Percentiles rank a stretch among this genome's conserved stretches.
Conservation (phyloP, 1,140 invertebrate species). For the Drosophila orena region DNA sequence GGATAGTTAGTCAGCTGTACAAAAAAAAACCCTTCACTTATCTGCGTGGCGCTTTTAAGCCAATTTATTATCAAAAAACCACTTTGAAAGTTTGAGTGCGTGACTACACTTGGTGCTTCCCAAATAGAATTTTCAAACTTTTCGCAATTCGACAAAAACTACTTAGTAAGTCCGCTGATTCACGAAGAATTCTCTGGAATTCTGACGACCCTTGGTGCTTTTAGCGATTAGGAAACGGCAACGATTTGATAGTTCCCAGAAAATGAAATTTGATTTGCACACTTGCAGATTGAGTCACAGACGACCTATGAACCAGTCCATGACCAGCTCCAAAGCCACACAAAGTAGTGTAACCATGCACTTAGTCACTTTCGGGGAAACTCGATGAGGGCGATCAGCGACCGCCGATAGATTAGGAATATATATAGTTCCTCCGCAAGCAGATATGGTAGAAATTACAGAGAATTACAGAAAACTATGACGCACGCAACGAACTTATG, state of each 20-base stretch:
- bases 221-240: conserved; percentile 12
- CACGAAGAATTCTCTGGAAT: conserved; percentile 15
- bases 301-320: conserved; percentile 39
- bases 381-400: conserved; percentile 22
- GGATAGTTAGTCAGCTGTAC: too few species aligned
- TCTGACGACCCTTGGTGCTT: conserved; percentile 10
- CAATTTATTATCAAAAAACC: too few species aligned
- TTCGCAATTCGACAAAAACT: conserved; percentile 1
- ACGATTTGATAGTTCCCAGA: conserved; percentile 32
- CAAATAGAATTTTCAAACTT: not conserved
- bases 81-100: too few species aligned
- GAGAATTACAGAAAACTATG: conserved; percentile 31
- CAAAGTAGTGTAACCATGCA: conserved; percentile 1
- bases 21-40: too few species aligned
- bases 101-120: too few species aligned
- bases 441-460: conserved; percentile 11
- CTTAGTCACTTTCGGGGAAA: conserved; percentile 43
- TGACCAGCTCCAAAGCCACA: conserved; percentile 2
- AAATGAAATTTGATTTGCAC: conserved; percentile 26
- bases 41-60: too few species aligned
- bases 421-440: conserved; percentile 7
- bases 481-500: conserved; percentile 22
- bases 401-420: conserved; percentile 28
- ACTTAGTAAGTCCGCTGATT: conserved; percentile 15
- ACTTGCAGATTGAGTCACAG: conserved; percentile 39